Evolutionary conservation across 2,888 invertebrate genomes (phyloP).

Genomic region (Meghimatium bilineatum): DNA sequence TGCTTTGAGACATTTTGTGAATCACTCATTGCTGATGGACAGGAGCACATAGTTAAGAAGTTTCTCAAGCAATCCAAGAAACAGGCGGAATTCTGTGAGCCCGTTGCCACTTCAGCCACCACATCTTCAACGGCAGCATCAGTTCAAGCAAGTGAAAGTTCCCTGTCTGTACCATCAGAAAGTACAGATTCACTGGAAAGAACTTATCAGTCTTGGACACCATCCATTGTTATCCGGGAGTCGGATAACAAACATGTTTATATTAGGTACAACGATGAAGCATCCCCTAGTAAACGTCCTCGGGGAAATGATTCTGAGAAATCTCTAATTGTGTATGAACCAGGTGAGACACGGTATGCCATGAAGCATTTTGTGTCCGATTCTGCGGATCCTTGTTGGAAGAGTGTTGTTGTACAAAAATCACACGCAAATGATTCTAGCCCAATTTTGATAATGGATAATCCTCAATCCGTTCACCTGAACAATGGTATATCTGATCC

Average conservation of each 20-base stretch:
- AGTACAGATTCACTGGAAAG: constrained; percentile 12
- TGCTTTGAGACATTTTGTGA: constrained; percentile 69
- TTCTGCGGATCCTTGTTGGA: background rate
- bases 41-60: constrained; percentile 61
- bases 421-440: background rate
- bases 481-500: constrained; percentile 35
- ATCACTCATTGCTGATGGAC: constrained; percentile 63
- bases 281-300: constrained; percentile 24
- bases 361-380: constrained; percentile 49
- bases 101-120: background rate
- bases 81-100: background rate
- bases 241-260: constrained; percentile 47
- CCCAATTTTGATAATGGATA: constrained; percentile 17
- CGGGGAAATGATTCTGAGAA: background rate
- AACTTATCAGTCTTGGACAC: constrained; percentile 17
- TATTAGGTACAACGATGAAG: constrained; percentile 16
- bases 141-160: constrained; percentile 20
- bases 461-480: constrained; percentile 35
- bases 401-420: background rate
- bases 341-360: constrained; percentile 48
- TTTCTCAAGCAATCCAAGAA: constrained; percentile 5
- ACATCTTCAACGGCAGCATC: constrained; percentile 10
- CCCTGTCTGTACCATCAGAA: background rate
- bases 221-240: constrained; percentile 39
- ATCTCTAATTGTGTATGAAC: background rate